phyloP scores from a whole-genome alignment of 2,113 vertebrate genomes.

The Grammomys surdaster region DNA sequence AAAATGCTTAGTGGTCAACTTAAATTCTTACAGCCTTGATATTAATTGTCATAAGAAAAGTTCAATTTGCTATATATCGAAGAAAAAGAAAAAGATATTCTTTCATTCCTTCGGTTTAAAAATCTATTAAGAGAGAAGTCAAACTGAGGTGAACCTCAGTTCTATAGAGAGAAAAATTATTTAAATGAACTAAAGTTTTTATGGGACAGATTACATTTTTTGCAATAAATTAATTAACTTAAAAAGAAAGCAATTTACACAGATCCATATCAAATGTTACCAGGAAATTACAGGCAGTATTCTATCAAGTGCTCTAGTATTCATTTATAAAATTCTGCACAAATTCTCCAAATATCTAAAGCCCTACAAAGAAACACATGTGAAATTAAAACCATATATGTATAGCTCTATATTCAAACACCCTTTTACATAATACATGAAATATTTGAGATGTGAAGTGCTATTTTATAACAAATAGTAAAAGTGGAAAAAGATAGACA shows the following conservation, averaged over 20 bases:
- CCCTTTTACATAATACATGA: conserved; percentile 53
- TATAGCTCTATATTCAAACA: neutral
- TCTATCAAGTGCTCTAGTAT: conserved; percentile 74
- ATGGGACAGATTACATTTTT: conserved; percentile 50
- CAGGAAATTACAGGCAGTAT: conserved; percentile 70
- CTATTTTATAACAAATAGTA: conserved; percentile 47
- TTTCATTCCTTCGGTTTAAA: conserved; percentile 41
- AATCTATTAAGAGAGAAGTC: neutral
- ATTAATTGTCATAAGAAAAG: neutral
- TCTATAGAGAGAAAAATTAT: neutral
- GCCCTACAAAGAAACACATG: conserved; percentile 65
- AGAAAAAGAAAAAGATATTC: neutral
- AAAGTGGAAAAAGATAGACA: conserved; percentile 5
- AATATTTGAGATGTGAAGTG: conserved; percentile 49
- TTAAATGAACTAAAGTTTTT: conserved; percentile 60
- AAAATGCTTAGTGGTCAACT: neutral
- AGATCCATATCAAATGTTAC: conserved; percentile 59
- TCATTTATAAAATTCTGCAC: conserved; percentile 78
- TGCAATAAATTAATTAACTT: conserved; percentile 70
- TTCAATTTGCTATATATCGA: neutral
- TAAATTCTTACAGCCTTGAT: neutral
- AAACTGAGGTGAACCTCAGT: neutral
- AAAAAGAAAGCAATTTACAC: conserved; percentile 64
- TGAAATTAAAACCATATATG: conserved; percentile 62
- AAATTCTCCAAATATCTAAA: conserved; percentile 79